Percentiles rank a stretch among this genome's conserved stretches.
phyloP scores from a whole-genome alignment of 2,797 vertebrate genomes.

The Phrynocephalus forsythii region DNA sequence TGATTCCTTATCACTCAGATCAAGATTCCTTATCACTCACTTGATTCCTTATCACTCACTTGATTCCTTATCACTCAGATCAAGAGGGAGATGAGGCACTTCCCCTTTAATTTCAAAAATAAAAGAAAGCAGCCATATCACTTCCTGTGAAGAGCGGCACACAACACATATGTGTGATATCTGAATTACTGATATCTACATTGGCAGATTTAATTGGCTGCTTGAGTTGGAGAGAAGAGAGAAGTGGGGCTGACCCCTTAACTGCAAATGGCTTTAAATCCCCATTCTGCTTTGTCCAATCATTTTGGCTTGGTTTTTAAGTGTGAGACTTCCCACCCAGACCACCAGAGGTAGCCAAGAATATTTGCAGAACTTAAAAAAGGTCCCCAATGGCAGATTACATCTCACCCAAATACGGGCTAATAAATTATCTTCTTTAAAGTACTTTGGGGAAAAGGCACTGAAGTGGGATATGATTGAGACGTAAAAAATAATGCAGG shows the following conservation, averaged over 20 bases:
- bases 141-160: not conserved
- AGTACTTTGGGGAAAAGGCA: too few species aligned
- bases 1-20: not conserved
- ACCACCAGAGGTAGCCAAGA: not conserved
- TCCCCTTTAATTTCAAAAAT: not conserved
- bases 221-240: too few species aligned
- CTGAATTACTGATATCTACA: not conserved
- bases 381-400: not conserved
- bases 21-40: too few species aligned
- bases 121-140: not conserved
- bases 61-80: not conserved
- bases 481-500: too few species aligned
- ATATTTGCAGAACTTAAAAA: not conserved
- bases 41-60: not conserved
- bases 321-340: not conserved
- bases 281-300: not conserved
- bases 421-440: not conserved
- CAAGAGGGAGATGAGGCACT: not conserved
- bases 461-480: too few species aligned
- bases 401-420: not conserved
- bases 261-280: not conserved
- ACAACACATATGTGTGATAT: too few species aligned
- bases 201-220: too few species aligned
- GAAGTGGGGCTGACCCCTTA: too few species aligned
- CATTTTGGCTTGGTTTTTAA: not conserved